Percentiles rank a stretch among this genome's conserved stretches.
These are phyloP conservation scores for Stegodyphus mimosarum DNA, from an alignment of 1,140 invertebrate genomes.

Conservation along the genomic window DNA sequence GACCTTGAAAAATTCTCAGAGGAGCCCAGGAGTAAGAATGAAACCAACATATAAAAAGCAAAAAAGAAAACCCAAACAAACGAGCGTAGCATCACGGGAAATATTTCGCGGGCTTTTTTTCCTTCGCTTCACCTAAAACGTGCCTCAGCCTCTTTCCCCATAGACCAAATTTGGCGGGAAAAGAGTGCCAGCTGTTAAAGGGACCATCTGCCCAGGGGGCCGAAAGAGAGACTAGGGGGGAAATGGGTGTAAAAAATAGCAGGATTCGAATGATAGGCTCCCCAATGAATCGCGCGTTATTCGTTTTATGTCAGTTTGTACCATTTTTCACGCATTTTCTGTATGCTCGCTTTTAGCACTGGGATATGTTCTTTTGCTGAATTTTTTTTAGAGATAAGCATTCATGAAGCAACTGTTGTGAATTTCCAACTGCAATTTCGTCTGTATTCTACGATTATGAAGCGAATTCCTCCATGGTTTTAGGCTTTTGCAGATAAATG, in stretches of 20 bases:
- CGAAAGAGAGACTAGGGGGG: not conserved
- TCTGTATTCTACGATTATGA: too few relatives aligned
- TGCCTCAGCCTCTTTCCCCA: not conserved
- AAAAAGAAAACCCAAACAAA: not conserved
- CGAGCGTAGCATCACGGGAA: not conserved
- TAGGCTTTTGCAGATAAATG: too few relatives aligned
- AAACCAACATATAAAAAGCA: not conserved
- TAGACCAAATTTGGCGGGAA: not conserved
- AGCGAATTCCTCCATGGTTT: too few relatives aligned
- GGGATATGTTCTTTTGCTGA: too few relatives aligned
- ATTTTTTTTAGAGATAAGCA: too few relatives aligned
- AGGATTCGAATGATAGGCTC: not conserved
- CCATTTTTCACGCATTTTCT: not conserved
- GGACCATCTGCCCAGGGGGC: slow-evolving; percentile 2
- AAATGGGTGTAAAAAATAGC: not conserved
- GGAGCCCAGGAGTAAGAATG: not conserved
- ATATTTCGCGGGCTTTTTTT: not conserved
- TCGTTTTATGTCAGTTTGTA: not conserved
- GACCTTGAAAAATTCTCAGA: not conserved
- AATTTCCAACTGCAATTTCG: too few relatives aligned
- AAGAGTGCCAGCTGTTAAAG: not conserved
- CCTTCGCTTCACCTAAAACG: not conserved
- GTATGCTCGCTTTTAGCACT: too few relatives aligned
- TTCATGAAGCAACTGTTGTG: too few relatives aligned
- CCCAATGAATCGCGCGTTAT: not conserved